phyloP scores from a whole-genome alignment of 2,888 invertebrate genomes.

The Xestia rhomboidea region DNA sequence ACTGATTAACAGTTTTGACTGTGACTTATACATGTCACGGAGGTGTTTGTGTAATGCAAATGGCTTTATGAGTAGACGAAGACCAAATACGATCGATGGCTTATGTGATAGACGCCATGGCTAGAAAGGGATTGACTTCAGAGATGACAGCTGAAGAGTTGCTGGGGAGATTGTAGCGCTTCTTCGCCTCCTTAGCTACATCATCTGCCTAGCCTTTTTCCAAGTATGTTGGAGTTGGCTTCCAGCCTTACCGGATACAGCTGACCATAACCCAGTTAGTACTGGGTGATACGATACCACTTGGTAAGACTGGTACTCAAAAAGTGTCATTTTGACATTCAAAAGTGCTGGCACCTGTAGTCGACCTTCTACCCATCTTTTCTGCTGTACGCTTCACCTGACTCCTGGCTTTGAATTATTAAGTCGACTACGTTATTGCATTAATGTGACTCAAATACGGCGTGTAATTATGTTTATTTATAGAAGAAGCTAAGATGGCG shows the following conservation, averaged over 20 bases:
- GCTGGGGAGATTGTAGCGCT: neutral
- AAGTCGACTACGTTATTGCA: slow-evolving; percentile 68
- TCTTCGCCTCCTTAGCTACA: neutral
- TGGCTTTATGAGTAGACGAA: too few relatives aligned
- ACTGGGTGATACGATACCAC: neutral
- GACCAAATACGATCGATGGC: too few relatives aligned
- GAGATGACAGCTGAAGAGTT: neutral
- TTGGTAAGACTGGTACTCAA: neutral
- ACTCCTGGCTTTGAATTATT: slow-evolving; percentile 71
- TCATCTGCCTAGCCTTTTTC: neutral
- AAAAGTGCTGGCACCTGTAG: neutral
- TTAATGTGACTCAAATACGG: slow-evolving; percentile 61
- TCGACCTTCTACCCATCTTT: slow-evolving; percentile 21
- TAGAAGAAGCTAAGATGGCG: slow-evolving; percentile 30
- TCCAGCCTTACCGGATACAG: neutral
- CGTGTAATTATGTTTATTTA: slow-evolving; percentile 46
- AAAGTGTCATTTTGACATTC: neutral
- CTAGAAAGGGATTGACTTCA: neutral
- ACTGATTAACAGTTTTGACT: too few relatives aligned
- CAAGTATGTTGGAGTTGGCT: neutral
- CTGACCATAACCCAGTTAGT: neutral
- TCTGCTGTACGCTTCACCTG: slow-evolving; percentile 42
- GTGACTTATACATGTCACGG: too few relatives aligned
- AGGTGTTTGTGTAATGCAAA: too few relatives aligned
- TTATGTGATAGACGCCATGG: too few relatives aligned